A percentile compares a stretch with the other conserved stretches of the same genome.
These are phyloP conservation scores for Turritopsis rubra DNA, from an alignment of 30 jellyfish, hydroid and myxozoan genomes.

Conservation along the genomic window DNA sequence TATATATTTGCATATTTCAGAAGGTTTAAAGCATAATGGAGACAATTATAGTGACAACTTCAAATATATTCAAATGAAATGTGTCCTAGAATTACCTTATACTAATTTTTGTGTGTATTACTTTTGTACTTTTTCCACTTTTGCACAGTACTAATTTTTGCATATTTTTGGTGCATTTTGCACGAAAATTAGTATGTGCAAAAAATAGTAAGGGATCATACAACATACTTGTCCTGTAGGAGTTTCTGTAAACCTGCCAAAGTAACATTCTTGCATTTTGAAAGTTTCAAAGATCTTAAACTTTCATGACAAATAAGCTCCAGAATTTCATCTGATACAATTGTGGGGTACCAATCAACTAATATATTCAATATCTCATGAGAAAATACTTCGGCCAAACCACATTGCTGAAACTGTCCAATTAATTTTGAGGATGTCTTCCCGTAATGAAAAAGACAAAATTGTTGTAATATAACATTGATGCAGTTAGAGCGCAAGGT, in stretches of 20 bases:
- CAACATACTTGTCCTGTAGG: not conserved
- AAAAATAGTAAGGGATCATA: too few relatives aligned
- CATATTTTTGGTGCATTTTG: too few relatives aligned
- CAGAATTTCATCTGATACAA: slow-evolving; percentile 27
- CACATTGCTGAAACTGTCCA: not conserved
- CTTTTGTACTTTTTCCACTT: too few relatives aligned
- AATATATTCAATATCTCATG: slow-evolving; percentile 8
- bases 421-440: not conserved
- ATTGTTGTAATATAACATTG: not conserved
- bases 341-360: slow-evolving; percentile 21
- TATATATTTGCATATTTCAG: too few relatives aligned
- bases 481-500: slow-evolving; percentile 9
- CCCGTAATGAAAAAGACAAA: slow-evolving; percentile 9
- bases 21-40: too few relatives aligned
- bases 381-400: not conserved
- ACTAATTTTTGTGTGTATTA: too few relatives aligned
- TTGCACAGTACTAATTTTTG: too few relatives aligned
- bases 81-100: too few relatives aligned
- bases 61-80: too few relatives aligned
- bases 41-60: too few relatives aligned
- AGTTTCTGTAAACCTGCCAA: slow-evolving; percentile 21
- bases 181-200: too few relatives aligned
- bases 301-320: slow-evolving; percentile 20
- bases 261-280: slow-evolving; percentile 38
- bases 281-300: slow-evolving; percentile 25